These are phyloP conservation scores for Ectropis grisescens DNA, from an alignment of 1,140 invertebrate species.

Conservation along the genomic window DNA sequence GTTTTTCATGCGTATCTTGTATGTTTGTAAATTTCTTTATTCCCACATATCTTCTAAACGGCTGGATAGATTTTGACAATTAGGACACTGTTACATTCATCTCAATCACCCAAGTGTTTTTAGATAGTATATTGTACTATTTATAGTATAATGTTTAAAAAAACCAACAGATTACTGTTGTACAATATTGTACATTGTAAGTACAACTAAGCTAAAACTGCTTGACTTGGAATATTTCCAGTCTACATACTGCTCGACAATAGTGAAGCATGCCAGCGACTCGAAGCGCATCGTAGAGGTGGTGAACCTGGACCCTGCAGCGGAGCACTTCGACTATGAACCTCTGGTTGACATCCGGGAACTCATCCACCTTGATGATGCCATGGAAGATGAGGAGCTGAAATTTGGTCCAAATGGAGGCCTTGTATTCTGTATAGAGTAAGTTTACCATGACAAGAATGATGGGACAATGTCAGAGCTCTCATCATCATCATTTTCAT, in stretches of 20 bases:
- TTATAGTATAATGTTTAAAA: too few relatives aligned
- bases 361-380: slow-evolving; percentile 95
- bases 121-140: too few relatives aligned
- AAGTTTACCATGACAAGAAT: slow-evolving; percentile 41
- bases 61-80: too few relatives aligned
- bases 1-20: too few relatives aligned
- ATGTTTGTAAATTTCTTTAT: too few relatives aligned
- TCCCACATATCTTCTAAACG: too few relatives aligned
- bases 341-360: slow-evolving; percentile 92
- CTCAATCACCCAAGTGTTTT: too few relatives aligned
- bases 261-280: slow-evolving; percentile 87
- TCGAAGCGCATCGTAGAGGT: slow-evolving; percentile 84
- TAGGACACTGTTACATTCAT: too few relatives aligned
- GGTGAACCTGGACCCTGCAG: slow-evolving; percentile 97
- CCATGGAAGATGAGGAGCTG: slow-evolving; percentile 96
- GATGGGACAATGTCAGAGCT: not conserved
- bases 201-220: too few relatives aligned
- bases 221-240: slow-evolving; percentile 49
- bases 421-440: slow-evolving; percentile 97
- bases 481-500: too few relatives aligned
- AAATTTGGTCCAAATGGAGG: slow-evolving; percentile 98
- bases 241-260: slow-evolving; percentile 95
- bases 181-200: too few relatives aligned
- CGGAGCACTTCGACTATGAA: slow-evolving; percentile 95
- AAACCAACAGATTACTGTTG: too few relatives aligned